Evolutionary conservation across 2,888 invertebrate genomes (phyloP), one percentile per base, ranked within the genome.

Genomic region (Hirtodrosophila duncani): DNA sequence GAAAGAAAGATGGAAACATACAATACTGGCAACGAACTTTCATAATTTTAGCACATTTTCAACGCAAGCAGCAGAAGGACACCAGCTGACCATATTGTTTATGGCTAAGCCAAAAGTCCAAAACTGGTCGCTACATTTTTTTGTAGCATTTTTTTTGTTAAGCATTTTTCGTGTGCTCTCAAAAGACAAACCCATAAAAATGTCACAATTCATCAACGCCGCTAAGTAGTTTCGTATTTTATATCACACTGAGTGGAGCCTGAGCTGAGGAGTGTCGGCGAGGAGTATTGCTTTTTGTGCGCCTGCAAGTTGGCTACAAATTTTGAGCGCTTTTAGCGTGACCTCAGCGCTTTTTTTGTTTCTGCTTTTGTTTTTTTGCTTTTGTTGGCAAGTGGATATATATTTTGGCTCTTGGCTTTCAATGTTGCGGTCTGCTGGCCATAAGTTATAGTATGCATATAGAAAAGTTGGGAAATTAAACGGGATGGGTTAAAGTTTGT

Each of bases 111-210:
- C 70, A 56, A 44, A 51, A 58, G 58, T 37, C 58, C 52, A n/a
- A n/a, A 44, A 26, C 41, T 42, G 20, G 53, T 53, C 50, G 14
- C 20, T 33, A 18, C 31, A 9, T 9, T 8, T n/a, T 13, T 24
- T 59, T 16, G 13, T 26, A 9, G 3, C 1, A n/a, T 21, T 9
- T 23, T n/a, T 13, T 26, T 7, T 38, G 18, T 39, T 29, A n/a
- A n/a, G n/a, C n/a, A n/a, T 49, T 29, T 41, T n/a, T 9, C n/a
- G 9, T 14, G 16, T 31, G 42, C 31, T 21, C 39, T 38, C 16
- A 43, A 56, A 46, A 80, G 79, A 74, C 78, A 78, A 74, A 62
- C 81, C 82, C 82, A 80, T 80, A 80, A 80, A 80, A 80, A 57
- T 80, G 82, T 82, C 79, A 74, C 82, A 82, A 82, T 82, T 70